These are phyloP conservation scores for Patella caerulea DNA, from an alignment of 2,888 invertebrate genomes.

Conservation along the genomic window DNA sequence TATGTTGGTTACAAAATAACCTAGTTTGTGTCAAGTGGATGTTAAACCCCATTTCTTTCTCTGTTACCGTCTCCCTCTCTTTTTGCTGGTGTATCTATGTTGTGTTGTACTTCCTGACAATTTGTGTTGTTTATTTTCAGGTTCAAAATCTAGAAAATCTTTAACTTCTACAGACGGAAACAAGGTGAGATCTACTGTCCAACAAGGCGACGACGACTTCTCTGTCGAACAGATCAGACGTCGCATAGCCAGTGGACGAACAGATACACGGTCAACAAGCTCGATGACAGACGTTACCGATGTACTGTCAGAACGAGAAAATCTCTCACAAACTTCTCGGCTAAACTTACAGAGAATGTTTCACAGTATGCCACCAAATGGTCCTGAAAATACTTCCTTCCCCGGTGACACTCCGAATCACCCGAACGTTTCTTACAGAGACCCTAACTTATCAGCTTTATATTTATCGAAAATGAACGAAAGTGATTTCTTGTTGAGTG, in stretches of 20 bases:
- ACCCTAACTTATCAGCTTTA: neutral
- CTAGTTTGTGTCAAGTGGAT: too few relatives aligned
- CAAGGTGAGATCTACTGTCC: too few relatives aligned
- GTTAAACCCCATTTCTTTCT: too few relatives aligned
- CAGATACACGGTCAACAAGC: neutral
- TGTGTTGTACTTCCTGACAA: too few relatives aligned
- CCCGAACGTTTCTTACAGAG: neutral
- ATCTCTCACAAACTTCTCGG: neutral
- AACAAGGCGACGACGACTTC: neutral
- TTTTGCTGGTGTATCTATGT: too few relatives aligned
- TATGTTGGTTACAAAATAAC: too few relatives aligned
- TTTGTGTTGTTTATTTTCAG: too few relatives aligned
- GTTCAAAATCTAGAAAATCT: too few relatives aligned
- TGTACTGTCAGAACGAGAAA: neutral
- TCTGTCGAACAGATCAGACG: neutral
- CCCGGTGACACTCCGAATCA: neutral
- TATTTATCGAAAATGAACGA: slow-evolving; percentile 1
- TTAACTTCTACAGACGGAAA: too few relatives aligned
- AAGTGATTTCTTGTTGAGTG: slow-evolving; percentile 1
- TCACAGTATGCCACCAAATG: too few relatives aligned
- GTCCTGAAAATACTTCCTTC: neutral
- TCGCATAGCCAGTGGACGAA: neutral
- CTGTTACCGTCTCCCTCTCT: too few relatives aligned
- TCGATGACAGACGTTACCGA: neutral
- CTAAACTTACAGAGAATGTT: neutral